phyloP scores from a whole-genome alignment of 2,797 vertebrate species.

The Danio kyathit region DNA sequence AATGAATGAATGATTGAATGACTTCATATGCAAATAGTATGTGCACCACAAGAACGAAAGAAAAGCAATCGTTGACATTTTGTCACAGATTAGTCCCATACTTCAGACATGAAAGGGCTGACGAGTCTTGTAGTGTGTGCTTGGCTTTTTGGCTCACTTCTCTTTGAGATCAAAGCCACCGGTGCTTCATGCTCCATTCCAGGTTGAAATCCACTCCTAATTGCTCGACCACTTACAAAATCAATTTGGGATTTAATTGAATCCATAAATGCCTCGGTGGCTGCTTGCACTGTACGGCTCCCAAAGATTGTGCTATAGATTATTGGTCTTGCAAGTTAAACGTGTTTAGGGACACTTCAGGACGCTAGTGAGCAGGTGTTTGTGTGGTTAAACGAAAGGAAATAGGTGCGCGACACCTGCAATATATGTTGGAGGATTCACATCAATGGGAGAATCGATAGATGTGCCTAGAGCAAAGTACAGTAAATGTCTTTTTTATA shows the following conservation, averaged over 20 bases:
- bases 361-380: not conserved
- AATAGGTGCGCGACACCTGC: not conserved
- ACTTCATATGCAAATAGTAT: not conserved
- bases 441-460: not conserved
- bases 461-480: not conserved
- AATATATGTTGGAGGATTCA: not conserved
- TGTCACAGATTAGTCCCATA: not conserved
- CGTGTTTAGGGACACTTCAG: constrained; percentile 11
- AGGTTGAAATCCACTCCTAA: constrained; percentile 51
- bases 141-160: constrained; percentile 15
- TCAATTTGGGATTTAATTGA: constrained; percentile 52
- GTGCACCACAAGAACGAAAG: not conserved
- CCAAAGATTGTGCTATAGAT: constrained; percentile 36
- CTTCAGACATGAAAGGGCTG: not conserved
- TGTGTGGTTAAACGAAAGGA: not conserved
- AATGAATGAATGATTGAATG: too few species aligned
- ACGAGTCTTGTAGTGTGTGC: not conserved
- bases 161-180: constrained; percentile 35
- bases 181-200: constrained; percentile 30
- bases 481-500: not conserved
- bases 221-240: constrained; percentile 54
- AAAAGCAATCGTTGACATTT: not conserved
- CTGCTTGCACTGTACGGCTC: constrained; percentile 17
- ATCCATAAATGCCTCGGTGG: constrained; percentile 40
- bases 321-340: constrained; percentile 20